Percentiles rank a stretch among this genome's conserved stretches.
phyloP scores from a whole-genome alignment of 2,797 vertebrate genomes.

The Chaenodraco wilsoni region DNA sequence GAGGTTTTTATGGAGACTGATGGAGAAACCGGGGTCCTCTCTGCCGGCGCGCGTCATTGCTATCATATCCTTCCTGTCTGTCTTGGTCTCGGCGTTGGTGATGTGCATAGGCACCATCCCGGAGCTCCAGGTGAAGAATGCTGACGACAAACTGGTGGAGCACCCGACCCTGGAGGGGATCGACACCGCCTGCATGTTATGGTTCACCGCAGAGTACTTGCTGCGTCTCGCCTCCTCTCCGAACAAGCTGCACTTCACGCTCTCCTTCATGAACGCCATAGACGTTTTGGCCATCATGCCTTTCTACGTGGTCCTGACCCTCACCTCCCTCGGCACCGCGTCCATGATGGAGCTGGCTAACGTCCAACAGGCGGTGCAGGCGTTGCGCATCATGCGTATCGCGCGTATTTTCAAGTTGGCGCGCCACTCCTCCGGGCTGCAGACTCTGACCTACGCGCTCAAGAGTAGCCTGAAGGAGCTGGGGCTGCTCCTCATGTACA shows the following conservation, averaged over 20 bases:
- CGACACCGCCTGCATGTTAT: conserved; percentile 93
- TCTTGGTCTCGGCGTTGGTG: conserved; percentile 91
- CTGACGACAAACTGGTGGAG: conserved; percentile 89
- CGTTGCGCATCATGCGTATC: conserved; percentile 93
- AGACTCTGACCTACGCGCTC: conserved; percentile 95
- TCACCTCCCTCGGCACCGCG: conserved; percentile 91
- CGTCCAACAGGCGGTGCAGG: conserved; percentile 95
- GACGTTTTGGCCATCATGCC: conserved; percentile 95
- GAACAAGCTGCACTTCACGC: conserved; percentile 90
- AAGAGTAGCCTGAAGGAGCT: conserved; percentile 96
- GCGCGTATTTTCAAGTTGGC: conserved; percentile 96
- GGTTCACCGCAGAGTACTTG: conserved; percentile 95
- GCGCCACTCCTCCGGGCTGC: conserved; percentile 94
- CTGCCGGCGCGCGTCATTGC: conserved; percentile 89
- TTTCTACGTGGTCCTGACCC: conserved; percentile 92
- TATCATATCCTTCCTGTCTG: conserved; percentile 92
- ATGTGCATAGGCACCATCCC: conserved; percentile 97
- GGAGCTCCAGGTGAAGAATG: conserved; percentile 90
- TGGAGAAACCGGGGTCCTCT: conserved; percentile 97
- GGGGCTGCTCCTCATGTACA: conserved; percentile 95
- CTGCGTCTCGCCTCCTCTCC: conserved; percentile 92
- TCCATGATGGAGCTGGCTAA: conserved; percentile 94
- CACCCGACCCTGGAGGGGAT: conserved; percentile 93
- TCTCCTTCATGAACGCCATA: conserved; percentile 95
- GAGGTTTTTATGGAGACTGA: conserved; percentile 91